Percentiles rank a stretch among this genome's conserved stretches.
Evolutionary conservation across 2,797 vertebrate species (phyloP).

Genomic region (Sebastes ruberrimus): DNA sequence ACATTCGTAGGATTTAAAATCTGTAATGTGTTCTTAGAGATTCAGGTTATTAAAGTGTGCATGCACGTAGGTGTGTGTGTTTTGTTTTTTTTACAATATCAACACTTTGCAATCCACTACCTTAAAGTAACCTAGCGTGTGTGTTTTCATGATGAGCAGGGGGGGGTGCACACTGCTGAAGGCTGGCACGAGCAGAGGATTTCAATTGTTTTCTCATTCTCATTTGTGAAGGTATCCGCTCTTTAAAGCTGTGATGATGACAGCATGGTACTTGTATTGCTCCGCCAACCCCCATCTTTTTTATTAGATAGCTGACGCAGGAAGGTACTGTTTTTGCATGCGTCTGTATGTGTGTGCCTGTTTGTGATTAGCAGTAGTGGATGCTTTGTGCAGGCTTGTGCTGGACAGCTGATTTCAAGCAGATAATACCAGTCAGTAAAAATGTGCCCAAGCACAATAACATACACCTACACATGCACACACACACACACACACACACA

Average conservation of each 20-base stretch:
- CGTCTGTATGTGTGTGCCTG: constrained; percentile 63
- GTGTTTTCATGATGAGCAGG: constrained; percentile 57
- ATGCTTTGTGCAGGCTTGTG: constrained; percentile 81
- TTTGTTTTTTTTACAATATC: not conserved
- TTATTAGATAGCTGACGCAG: constrained; percentile 51
- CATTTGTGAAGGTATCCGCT: constrained; percentile 46
- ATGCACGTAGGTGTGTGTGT: not conserved
- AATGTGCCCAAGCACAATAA: constrained; percentile 85
- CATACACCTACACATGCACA: constrained; percentile 3
- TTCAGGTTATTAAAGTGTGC: not conserved
- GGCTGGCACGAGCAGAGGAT: constrained; percentile 25
- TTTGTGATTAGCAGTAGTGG: constrained; percentile 52
- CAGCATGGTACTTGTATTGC: constrained; percentile 28
- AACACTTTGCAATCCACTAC: constrained; percentile 2
- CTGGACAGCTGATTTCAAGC: constrained; percentile 88
- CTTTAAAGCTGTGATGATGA: constrained; percentile 53
- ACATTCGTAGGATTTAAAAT: constrained; percentile 11
- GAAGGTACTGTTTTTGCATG: constrained; percentile 40
- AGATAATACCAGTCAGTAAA: constrained; percentile 84
- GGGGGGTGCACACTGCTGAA: constrained; percentile 14
- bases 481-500: constrained; percentile 1
- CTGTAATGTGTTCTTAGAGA: not conserved
- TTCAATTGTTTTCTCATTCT: constrained; percentile 73
- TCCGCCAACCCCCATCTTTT: constrained; percentile 31
- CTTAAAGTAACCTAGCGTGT: constrained; percentile 50